phyloP scores from a whole-genome alignment of 1,140 invertebrate genomes.

The Bombyx mori region DNA sequence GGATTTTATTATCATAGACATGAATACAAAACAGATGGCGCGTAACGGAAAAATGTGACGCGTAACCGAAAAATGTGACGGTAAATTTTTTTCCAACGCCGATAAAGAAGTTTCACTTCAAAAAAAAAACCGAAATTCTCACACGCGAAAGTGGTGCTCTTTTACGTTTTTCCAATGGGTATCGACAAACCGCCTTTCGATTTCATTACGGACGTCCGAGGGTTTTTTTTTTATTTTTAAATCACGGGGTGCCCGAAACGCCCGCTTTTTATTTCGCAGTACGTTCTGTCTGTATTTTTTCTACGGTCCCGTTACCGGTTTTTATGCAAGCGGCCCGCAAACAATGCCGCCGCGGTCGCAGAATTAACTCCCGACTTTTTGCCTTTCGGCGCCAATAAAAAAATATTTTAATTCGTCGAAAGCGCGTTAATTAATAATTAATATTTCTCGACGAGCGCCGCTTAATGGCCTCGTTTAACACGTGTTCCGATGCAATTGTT shows the following conservation, averaged over 20 bases:
- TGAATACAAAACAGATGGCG: too few relatives aligned
- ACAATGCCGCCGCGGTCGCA: constrained; percentile 64
- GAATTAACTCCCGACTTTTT: constrained; percentile 67
- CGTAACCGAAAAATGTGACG: too few relatives aligned
- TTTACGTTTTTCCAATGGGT: constrained; percentile 67
- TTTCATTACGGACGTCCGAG: constrained; percentile 66
- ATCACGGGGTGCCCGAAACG: constrained; percentile 59
- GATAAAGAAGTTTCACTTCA: too few relatives aligned
- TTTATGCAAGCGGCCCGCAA: constrained; percentile 60
- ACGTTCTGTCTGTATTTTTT: constrained; percentile 55
- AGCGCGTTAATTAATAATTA: constrained; percentile 68
- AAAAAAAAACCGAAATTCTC: constrained; percentile 65
- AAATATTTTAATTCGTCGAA: constrained; percentile 67
- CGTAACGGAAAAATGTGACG: too few relatives aligned
- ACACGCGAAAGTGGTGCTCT: constrained; percentile 67
- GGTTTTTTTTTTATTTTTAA: constrained; percentile 65
- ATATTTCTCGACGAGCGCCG: constrained; percentile 60
- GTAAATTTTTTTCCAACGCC: too few relatives aligned
- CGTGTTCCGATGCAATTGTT: constrained; percentile 64
- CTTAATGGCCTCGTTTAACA: constrained; percentile 61
- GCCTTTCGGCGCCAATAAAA: constrained; percentile 61
- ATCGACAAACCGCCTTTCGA: constrained; percentile 70
- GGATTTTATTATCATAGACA: too few relatives aligned
- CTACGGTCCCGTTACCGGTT: constrained; percentile 49
- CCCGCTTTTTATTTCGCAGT: constrained; percentile 41